Percentiles rank a stretch among this genome's conserved stretches.
Evolutionary conservation across 1,140 invertebrate genomes (phyloP).

Genomic region (Trichonephila clavipes): DNA sequence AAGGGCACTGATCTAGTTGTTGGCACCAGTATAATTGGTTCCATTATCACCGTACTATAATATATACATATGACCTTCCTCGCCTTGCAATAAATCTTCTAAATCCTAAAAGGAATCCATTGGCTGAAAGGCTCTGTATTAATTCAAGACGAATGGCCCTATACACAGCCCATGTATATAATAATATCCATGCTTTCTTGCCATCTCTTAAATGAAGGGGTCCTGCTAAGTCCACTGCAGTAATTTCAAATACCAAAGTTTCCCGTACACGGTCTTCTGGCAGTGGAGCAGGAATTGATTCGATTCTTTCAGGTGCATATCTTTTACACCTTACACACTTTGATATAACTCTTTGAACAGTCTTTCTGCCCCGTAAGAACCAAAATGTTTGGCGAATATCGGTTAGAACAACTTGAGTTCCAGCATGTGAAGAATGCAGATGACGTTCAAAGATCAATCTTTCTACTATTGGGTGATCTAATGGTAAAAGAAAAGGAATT

Average conservation of each 20-base stretch:
- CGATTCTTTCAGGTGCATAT: not conserved
- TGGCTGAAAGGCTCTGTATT: not conserved
- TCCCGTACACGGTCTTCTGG: too few species aligned
- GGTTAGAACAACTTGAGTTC: not conserved
- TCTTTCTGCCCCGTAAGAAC: not conserved
- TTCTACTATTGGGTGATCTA: not conserved
- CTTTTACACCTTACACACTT: constrained; percentile 53
- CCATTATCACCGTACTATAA: constrained; percentile 33
- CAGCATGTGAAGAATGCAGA: not conserved
- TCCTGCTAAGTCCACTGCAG: constrained; percentile 40
- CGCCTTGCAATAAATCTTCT: constrained; percentile 37
- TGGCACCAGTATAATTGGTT: constrained; percentile 22
- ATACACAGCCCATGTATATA: constrained; percentile 55
- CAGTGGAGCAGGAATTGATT: too few species aligned
- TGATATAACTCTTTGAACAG: not conserved
- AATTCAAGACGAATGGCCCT: constrained; percentile 33
- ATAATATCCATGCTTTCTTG: constrained; percentile 18
- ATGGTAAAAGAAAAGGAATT: not conserved
- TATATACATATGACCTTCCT: not conserved
- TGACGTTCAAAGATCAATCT: constrained; percentile 6
- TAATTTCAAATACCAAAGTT: constrained; percentile 19
- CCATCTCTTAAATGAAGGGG: constrained; percentile 26
- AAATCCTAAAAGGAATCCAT: constrained; percentile 21
- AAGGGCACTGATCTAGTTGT: not conserved
- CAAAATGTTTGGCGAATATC: not conserved